Evolutionary conservation across 2,113 vertebrate genomes (phyloP).

Genomic region (Caloenas nicobarica): DNA sequence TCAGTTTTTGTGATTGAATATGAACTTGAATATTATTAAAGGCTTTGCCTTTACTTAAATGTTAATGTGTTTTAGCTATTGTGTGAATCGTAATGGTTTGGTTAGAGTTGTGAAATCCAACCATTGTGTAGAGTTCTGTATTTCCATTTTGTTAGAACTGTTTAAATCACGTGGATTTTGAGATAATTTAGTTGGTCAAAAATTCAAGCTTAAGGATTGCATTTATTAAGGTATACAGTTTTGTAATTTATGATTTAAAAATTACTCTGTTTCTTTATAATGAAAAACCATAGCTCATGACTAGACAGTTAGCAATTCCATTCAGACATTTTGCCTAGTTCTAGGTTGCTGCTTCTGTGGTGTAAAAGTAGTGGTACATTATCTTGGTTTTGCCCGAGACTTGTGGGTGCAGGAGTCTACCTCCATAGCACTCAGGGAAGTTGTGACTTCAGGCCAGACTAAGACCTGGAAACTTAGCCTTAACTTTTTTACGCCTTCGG

Average conservation of each 20-base stretch:
- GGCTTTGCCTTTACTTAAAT: neutral
- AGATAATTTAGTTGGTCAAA: neutral
- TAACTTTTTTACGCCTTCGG: too few species aligned
- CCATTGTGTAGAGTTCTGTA: neutral
- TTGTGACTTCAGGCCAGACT: too few species aligned
- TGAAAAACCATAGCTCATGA: neutral
- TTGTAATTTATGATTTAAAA: neutral
- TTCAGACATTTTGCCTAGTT: neutral
- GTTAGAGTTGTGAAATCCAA: neutral
- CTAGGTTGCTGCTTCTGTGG: too few species aligned
- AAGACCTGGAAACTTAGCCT: too few species aligned
- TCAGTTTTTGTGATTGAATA: neutral
- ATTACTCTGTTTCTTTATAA: neutral
- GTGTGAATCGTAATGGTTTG: neutral
- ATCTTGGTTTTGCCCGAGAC: too few species aligned
- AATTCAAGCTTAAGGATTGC: neutral
- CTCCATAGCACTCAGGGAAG: too few species aligned
- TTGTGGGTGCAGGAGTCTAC: too few species aligned
- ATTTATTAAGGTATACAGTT: neutral
- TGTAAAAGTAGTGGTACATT: too few species aligned
- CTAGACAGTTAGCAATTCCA: neutral
- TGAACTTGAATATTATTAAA: neutral
- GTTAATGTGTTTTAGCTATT: neutral
- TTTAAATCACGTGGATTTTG: neutral
- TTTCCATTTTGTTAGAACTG: neutral